A percentile compares a stretch with the other conserved stretches of the same genome.
phyloP scores from a whole-genome alignment of 2,113 vertebrate species.

The Lichenostomus cassidix region DNA sequence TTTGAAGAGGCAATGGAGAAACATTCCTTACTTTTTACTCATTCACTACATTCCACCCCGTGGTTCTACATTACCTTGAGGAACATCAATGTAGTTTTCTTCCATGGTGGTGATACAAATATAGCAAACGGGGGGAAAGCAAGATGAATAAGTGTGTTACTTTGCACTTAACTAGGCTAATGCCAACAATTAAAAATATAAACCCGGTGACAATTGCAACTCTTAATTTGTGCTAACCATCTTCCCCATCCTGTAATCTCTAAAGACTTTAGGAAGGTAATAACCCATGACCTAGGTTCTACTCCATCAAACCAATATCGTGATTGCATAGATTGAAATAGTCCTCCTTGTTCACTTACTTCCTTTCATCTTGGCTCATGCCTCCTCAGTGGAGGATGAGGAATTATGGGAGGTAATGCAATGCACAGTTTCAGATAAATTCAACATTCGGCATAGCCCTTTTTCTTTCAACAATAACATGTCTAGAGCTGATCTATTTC shows the following conservation, averaged over 20 bases:
- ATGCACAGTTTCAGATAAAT: neutral
- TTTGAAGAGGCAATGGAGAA: neutral
- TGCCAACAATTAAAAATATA: neutral
- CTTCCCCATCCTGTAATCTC: neutral
- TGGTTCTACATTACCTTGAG: neutral
- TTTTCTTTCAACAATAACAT: neutral
- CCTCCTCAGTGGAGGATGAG: neutral
- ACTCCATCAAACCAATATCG: neutral
- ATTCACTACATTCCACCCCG: fast-evolving
- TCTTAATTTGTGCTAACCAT: neutral
- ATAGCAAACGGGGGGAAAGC: neutral
- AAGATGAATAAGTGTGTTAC: fast-evolving
- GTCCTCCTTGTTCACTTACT: neutral
- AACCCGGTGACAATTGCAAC: neutral
- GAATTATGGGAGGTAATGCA: neutral
- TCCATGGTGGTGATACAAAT: neutral
- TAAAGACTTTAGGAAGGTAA: neutral
- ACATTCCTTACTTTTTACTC: neutral
- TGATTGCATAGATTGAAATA: neutral
- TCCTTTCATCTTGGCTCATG: neutral
- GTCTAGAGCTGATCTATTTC: neutral
- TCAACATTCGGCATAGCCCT: neutral
- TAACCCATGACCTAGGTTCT: neutral
- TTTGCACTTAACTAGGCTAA: neutral
- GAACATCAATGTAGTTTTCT: neutral